phyloP scores from a whole-genome alignment of 2,113 vertebrate genomes.

The Oryzias curvinotus region DNA sequence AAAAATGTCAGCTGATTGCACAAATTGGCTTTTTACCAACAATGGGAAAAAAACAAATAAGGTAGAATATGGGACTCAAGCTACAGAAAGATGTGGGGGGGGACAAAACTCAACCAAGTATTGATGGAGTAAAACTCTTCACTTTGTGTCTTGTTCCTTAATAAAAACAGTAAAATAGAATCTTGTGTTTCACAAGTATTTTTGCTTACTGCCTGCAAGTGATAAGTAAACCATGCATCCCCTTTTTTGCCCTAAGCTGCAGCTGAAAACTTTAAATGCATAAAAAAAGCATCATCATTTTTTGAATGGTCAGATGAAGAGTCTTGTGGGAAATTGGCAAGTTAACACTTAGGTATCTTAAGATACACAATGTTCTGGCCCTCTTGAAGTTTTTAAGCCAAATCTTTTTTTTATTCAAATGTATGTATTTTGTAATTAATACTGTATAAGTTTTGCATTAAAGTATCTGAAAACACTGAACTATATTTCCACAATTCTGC shows the following conservation, averaged over 20 bases:
- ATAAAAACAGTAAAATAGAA: conserved; percentile 71
- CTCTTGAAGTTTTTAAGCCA: too few relatives aligned
- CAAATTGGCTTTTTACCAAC: too few relatives aligned
- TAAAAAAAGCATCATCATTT: neutral
- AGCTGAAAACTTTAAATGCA: conserved; percentile 43
- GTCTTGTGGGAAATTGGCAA: conserved; percentile 14
- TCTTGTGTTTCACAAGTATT: conserved; percentile 75
- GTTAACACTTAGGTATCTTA: too few relatives aligned
- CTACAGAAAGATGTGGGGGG: conserved; percentile 10
- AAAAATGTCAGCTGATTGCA: too few relatives aligned
- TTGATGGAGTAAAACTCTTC: conserved; percentile 65
- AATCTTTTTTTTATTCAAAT: too few relatives aligned
- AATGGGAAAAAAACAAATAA: conserved; percentile 8
- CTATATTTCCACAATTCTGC: too few relatives aligned
- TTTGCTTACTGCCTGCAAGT: conserved; percentile 69
- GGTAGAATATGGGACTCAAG: conserved; percentile 9
- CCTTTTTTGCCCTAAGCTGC: conserved; percentile 65
- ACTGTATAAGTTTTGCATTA: too few relatives aligned
- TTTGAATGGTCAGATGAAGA: conserved; percentile 19
- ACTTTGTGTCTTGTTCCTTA: conserved; percentile 53
- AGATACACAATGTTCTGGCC: neutral
- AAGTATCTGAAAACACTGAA: too few relatives aligned
- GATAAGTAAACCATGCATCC: conserved; percentile 67
- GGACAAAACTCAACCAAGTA: conserved; percentile 38
- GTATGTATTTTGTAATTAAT: too few relatives aligned